Conservation (phyloP, 2,113 vertebrate species). For the Phrynocephalus versicolor region DNA sequence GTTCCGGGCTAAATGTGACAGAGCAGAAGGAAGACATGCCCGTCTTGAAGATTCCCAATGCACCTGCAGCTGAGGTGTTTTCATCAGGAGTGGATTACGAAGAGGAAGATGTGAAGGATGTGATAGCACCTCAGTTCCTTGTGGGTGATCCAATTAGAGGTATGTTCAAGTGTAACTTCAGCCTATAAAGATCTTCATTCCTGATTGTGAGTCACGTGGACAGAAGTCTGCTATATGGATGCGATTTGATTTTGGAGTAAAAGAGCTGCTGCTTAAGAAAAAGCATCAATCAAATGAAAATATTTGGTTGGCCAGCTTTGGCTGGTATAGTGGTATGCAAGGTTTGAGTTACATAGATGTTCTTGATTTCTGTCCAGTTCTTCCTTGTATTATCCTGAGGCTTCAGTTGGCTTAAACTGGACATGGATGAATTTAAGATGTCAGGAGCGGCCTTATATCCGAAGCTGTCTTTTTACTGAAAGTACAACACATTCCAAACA, state of each 20-base stretch:
- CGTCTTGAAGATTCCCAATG: neutral
- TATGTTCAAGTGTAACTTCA: slow-evolving; percentile 39
- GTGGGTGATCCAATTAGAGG: slow-evolving; percentile 71
- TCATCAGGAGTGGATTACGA: slow-evolving; percentile 52
- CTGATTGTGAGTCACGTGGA: neutral
- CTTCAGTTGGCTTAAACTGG: neutral
- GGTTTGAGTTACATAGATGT: neutral
- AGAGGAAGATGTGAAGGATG: slow-evolving; percentile 63
- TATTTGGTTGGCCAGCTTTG: neutral
- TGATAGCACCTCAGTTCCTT: slow-evolving; percentile 61
- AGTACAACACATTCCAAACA: no score
- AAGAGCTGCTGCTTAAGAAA: neutral
- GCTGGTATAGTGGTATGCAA: neutral
- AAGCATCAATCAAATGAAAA: neutral
- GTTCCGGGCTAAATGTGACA: slow-evolving; percentile 47
- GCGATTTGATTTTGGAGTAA: neutral
- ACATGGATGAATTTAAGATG: neutral
- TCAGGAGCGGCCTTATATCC: neutral
- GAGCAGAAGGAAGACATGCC: slow-evolving; percentile 16
- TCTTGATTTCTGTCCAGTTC: neutral
- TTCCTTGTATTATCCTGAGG: neutral
- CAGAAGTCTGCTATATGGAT: neutral
- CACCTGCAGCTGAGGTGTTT: slow-evolving; percentile 7
- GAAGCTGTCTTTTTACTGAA: neutral
- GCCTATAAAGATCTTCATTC: neutral